Evolutionary conservation across 2,888 invertebrate genomes (phyloP), one percentile per base, ranked within the genome.

Genomic region (Xestia xanthographa): DNA sequence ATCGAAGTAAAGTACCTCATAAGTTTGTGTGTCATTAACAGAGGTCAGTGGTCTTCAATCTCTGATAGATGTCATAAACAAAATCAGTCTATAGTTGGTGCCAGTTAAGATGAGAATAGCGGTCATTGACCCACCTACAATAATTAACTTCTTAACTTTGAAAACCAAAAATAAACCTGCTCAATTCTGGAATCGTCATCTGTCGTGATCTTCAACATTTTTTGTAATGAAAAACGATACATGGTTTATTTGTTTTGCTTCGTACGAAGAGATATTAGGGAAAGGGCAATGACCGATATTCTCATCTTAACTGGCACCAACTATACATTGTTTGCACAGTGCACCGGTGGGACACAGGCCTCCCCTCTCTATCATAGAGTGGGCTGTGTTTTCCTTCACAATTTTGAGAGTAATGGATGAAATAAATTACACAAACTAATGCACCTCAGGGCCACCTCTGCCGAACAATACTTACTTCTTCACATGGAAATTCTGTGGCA

Each of bases 401-500:
- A 29, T 58, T 58, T 58, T 20, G 4, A 9, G 17, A 58, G 8
- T 58, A 20, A 29, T 20, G 8, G 29, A 58, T 20, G 58, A 58
- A 58, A 29, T 58, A 17, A 26, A 29, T 58, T 9, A 29, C 17
- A 58, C 14, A 56, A 56, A 29, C 2, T 14, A 56, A 26, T 29
- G 58, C 17, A 8, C 29, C 9, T 29, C 29, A 17, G 29, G 1
- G 0, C 20, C 17, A 58, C 50, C 62, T 45, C 34, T 53, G n/a
- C 17, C 29, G 53, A 48, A 1, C 29, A 67, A 38, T 70, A 88
- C 86, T 87, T 86, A 98, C 97, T 88, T 98, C 97, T 73, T 97
- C 95, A 92, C 99, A 98, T 0, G 99, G 99, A 94, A 97, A 99
- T 83, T 98, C 98, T 1, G 99, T 99, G 22, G 99, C 98, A 70